These are phyloP conservation scores for Lordiphosa andalusiaca DNA, from an alignment of 2,888 invertebrate genomes.

Conservation along the genomic window DNA sequence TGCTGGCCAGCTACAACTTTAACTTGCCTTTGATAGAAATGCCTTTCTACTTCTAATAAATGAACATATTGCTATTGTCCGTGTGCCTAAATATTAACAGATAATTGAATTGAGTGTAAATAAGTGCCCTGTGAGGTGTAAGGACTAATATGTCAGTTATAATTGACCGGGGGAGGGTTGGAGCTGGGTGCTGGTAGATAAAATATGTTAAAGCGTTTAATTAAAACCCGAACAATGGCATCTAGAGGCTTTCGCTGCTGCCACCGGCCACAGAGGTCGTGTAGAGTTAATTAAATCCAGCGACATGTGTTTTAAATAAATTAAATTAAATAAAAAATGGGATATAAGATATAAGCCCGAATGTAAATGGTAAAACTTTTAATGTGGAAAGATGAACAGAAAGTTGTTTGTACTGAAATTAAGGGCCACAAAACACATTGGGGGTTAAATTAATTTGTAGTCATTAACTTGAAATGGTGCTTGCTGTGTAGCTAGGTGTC, in stretches of 20 bases:
- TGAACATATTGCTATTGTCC: constrained; percentile 31
- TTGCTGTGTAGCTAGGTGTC: constrained; percentile 38
- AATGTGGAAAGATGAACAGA: constrained; percentile 18
- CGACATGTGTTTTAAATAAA: constrained; percentile 53
- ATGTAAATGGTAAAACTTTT: constrained; percentile 1
- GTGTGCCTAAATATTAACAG: constrained; percentile 69
- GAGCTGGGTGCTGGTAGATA: background rate
- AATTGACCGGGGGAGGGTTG: background rate
- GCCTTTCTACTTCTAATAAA: constrained; percentile 18
- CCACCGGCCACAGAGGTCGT: constrained; percentile 44
- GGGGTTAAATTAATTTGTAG: constrained; percentile 69
- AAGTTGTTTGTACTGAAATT: constrained; percentile 48
- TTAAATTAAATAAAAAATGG: constrained; percentile 47
- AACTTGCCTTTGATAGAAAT: constrained; percentile 13
- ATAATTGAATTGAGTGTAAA: constrained; percentile 74
- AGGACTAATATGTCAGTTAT: constrained; percentile 3
- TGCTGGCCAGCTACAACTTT: constrained; percentile 31
- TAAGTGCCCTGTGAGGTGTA: constrained; percentile 42
- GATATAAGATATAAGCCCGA: constrained; percentile 12
- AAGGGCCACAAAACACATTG: constrained; percentile 44
- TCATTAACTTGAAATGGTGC: constrained; percentile 52
- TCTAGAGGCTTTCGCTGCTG: constrained; percentile 17
- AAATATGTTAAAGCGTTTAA: constrained; percentile 46
- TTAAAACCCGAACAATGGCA: constrained; percentile 48
- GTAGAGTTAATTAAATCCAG: constrained; percentile 69